A percentile compares a stretch with the other conserved stretches of the same genome.
These are phyloP conservation scores for Phylloscopus trochilus DNA, from an alignment of 2,113 vertebrate genomes.

Conservation along the genomic window DNA sequence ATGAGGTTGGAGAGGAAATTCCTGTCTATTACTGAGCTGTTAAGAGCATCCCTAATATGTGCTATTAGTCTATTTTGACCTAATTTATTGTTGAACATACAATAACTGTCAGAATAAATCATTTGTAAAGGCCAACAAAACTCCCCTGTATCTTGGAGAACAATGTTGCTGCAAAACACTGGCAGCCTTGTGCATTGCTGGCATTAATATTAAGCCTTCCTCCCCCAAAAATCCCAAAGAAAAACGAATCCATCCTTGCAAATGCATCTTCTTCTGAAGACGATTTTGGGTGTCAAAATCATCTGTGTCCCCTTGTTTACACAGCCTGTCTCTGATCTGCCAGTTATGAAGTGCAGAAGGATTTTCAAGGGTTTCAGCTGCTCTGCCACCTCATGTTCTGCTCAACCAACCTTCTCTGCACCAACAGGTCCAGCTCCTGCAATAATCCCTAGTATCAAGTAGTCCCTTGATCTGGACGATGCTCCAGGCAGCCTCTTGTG, in stretches of 20 bases:
- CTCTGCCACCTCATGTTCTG: background rate
- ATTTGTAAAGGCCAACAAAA: conserved; percentile 40
- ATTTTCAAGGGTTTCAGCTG: background rate
- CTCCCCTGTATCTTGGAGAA: background rate
- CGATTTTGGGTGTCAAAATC: background rate
- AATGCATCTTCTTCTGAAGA: background rate
- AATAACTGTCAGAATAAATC: conserved; percentile 39
- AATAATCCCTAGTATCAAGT: background rate
- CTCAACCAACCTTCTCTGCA: background rate
- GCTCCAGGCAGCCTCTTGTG: background rate
- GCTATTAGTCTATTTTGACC: conserved; percentile 55
- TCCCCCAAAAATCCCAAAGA: background rate
- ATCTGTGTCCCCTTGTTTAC: background rate
- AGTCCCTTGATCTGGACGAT: background rate
- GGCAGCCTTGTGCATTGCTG: background rate
- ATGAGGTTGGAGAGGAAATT: background rate
- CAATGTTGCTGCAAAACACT: background rate
- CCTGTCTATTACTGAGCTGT: conserved; percentile 26
- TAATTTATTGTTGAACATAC: conserved; percentile 51
- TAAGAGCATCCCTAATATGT: conserved; percentile 35
- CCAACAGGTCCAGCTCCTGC: conserved; percentile 14
- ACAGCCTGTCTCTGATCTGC: background rate
- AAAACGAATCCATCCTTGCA: background rate
- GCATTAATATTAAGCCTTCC: background rate
- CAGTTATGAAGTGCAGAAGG: background rate